Evolutionary conservation across 2,888 invertebrate species (phyloP).

Genomic region (Hirtodrosophila duncani): DNA sequence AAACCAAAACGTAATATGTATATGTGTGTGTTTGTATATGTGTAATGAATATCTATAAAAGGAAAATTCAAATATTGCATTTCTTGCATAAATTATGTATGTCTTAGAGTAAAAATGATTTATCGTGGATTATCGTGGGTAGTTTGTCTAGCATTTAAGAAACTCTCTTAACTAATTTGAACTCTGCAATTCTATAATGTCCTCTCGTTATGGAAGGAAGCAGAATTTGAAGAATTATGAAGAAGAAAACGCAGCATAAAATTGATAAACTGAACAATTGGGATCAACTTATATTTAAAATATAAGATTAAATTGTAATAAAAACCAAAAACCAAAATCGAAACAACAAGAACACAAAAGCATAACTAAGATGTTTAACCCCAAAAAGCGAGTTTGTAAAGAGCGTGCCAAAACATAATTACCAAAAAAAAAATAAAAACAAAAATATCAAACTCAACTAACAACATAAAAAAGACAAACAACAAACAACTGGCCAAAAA

Average conservation of each 20-base stretch:
- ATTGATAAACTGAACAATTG: conserved; percentile 78
- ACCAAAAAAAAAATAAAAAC: conserved; percentile 6
- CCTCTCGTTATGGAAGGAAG: no score
- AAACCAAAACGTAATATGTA: conserved; percentile 11
- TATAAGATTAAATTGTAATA: conserved; percentile 75
- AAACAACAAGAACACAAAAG: neutral
- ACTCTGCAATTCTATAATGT: no score
- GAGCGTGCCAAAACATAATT: conserved; percentile 52
- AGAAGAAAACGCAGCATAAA: conserved; percentile 61
- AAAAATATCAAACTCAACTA: conserved; percentile 24
- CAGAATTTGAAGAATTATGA: no score
- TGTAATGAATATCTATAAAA: conserved; percentile 44
- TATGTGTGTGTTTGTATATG: conserved; percentile 14
- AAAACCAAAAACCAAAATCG: conserved; percentile 36
- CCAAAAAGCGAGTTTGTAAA: conserved; percentile 24
- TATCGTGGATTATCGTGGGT: neutral
- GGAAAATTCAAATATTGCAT: conserved; percentile 32
- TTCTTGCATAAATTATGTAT: conserved; percentile 19
- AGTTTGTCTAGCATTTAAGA: conserved; percentile 42
- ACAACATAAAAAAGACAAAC: conserved; percentile 26
- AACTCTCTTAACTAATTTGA: conserved; percentile 43
- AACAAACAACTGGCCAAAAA: conserved; percentile 36
- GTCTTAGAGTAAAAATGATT: conserved; percentile 6
- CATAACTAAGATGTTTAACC: conserved; percentile 18
- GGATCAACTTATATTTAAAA: conserved; percentile 78